Conservation (phyloP, 2,797 vertebrate genomes). For the Australoheros facetus region DNA sequence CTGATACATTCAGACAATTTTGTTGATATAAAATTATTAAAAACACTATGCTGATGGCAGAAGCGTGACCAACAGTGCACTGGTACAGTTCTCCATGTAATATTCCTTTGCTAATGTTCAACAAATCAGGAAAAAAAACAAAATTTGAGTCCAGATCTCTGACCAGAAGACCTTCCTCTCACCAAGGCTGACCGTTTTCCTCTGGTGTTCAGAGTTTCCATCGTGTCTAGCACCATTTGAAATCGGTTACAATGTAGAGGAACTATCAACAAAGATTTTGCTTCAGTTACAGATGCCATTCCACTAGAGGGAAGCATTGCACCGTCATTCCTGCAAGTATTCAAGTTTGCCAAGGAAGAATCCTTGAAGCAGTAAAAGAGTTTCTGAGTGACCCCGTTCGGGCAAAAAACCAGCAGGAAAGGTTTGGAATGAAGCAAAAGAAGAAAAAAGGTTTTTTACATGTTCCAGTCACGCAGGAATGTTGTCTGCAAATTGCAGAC, state of each 20-base stretch:
- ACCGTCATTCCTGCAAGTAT: background rate
- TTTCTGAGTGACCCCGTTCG: background rate
- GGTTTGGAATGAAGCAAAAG: background rate
- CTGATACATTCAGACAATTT: background rate
- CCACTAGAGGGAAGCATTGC: constrained; percentile 61
- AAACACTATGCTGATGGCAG: background rate
- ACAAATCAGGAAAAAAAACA: background rate
- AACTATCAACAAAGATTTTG: constrained; percentile 61
- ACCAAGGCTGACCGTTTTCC: constrained; percentile 97
- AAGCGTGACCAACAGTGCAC: background rate
- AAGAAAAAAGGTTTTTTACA: background rate
- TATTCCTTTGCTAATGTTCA: background rate
- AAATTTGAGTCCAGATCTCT: background rate
- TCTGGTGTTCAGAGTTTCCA: constrained; percentile 98
- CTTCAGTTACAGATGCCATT: background rate
- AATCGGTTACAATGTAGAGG: constrained; percentile 99
- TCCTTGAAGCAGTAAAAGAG: background rate
- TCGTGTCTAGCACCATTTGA: constrained; percentile 99
- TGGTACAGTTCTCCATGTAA: background rate
- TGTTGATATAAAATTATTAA: background rate
- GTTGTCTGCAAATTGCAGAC: background rate
- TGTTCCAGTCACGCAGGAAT: background rate
- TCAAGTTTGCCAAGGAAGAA: background rate
- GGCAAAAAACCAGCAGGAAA: background rate
- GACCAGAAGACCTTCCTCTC: constrained; percentile 70